These are phyloP conservation scores for Epicampocera succincta DNA, from an alignment of 2,888 invertebrate genomes.

Conservation along the genomic window DNA sequence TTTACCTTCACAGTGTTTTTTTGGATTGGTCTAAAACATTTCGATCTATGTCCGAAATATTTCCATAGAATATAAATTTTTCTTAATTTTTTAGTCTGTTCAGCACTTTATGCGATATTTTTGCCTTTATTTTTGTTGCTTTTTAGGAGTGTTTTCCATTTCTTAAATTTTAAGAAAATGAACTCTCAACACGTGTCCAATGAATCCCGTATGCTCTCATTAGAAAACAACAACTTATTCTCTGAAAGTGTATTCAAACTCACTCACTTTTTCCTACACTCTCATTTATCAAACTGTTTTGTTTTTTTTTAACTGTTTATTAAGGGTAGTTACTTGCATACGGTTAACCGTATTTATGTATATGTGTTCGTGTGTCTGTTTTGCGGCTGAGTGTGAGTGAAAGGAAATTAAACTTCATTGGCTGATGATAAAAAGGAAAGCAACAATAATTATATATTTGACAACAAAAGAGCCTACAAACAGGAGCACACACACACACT, in stretches of 20 bases:
- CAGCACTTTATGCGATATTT: too few species aligned
- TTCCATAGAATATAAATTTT: too few species aligned
- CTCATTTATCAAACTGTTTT: neutral
- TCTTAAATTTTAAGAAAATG: constrained; percentile 39
- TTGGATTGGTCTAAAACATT: too few species aligned
- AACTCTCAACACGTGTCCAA: constrained; percentile 58
- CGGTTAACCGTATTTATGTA: neutral
- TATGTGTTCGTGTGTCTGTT: neutral
- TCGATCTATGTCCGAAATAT: too few species aligned
- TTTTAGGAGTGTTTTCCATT: neutral
- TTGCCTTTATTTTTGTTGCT: neutral
- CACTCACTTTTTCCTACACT: constrained; percentile 16
- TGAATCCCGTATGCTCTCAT: neutral
- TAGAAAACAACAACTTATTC: constrained; percentile 3
- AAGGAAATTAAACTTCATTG: constrained; percentile 67
- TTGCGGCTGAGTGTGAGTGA: constrained; percentile 28
- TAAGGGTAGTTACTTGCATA: constrained; percentile 57
- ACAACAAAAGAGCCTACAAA: constrained; percentile 59
- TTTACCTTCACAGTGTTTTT: too few species aligned
- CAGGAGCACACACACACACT: constrained; percentile 34
- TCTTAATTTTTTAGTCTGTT: too few species aligned
- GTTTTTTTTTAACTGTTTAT: constrained; percentile 11
- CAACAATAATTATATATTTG: constrained; percentile 48
- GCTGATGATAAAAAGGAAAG: constrained; percentile 59
- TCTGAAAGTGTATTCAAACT: constrained; percentile 7